A percentile compares a stretch with the other conserved stretches of the same genome.
These are phyloP conservation scores for Drosophila pruinosa DNA, from an alignment of 1,140 invertebrate species.

Conservation along the genomic window DNA sequence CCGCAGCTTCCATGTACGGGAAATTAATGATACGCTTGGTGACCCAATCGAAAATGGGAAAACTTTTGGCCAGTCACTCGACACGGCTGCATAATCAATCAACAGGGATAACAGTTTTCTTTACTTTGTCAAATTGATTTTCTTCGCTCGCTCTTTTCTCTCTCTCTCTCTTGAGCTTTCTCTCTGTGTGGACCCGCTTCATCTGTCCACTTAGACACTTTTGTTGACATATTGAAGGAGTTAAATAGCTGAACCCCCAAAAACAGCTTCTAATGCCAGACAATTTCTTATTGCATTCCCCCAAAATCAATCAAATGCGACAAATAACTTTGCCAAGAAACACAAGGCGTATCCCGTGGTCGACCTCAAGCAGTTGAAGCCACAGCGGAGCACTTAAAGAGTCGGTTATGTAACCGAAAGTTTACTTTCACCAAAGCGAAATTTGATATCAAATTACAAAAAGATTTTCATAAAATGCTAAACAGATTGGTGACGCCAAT, in stretches of 20 bases:
- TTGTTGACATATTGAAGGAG: constrained; percentile 78
- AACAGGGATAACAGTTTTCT: constrained; percentile 73
- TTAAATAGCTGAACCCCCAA: constrained; percentile 55
- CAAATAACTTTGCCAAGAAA: constrained; percentile 29
- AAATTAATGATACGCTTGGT: constrained; percentile 72
- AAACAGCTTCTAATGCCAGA: constrained; percentile 27
- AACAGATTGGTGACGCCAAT: too few relatives aligned
- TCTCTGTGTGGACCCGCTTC: constrained; percentile 18
- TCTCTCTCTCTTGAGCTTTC: constrained; percentile 12
- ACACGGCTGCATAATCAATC: constrained; percentile 72
- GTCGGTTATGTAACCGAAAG: background rate
- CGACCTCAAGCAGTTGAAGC: background rate
- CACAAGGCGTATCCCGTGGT: background rate
- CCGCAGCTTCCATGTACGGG: background rate
- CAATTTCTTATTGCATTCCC: constrained; percentile 33
- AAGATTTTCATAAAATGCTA: background rate
- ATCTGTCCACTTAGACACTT: constrained; percentile 69
- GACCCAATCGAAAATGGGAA: constrained; percentile 53
- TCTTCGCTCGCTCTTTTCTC: background rate
- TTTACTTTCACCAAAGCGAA: background rate
- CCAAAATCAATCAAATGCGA: constrained; percentile 42
- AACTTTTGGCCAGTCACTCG: constrained; percentile 71
- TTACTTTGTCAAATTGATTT: constrained; percentile 74
- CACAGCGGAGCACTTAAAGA: background rate
- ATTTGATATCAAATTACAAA: background rate